A percentile compares a stretch with the other conserved stretches of the same genome.
phyloP scores from a whole-genome alignment of 2,113 vertebrate species.

The Dasyprocta punctata region DNA sequence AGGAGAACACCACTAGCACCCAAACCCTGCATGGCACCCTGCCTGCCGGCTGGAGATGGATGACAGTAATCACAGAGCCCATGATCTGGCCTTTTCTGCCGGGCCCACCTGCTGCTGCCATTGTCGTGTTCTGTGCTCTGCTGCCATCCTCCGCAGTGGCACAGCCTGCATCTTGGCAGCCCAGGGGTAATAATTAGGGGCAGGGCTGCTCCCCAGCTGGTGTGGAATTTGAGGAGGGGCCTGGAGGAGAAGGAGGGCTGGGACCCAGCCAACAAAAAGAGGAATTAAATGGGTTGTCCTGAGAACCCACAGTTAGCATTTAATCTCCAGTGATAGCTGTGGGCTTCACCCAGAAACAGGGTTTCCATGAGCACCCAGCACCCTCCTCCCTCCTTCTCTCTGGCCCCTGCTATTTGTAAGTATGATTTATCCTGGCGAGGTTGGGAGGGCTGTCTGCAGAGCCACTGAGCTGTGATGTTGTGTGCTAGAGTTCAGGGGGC shows the following conservation, averaged over 20 bases:
- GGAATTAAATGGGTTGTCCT: slow-evolving; percentile 75
- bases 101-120: slow-evolving; percentile 87
- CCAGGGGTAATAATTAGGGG: slow-evolving; percentile 78
- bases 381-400: background rate
- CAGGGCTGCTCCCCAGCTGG: slow-evolving; percentile 82
- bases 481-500: background rate
- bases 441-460: background rate
- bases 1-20: background rate
- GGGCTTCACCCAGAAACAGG: background rate
- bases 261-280: slow-evolving; percentile 63
- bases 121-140: slow-evolving; percentile 80
- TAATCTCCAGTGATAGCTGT: slow-evolving; percentile 25
- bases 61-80: slow-evolving; percentile 84
- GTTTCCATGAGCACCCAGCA: background rate
- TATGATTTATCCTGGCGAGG: fast-evolving
- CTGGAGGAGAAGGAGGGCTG: slow-evolving; percentile 63
- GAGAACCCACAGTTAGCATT: slow-evolving; percentile 46
- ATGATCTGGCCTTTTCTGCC: slow-evolving; percentile 83
- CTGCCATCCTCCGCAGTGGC: slow-evolving; percentile 82
- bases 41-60: slow-evolving; percentile 81
- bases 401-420: background rate
- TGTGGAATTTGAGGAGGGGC: slow-evolving; percentile 48
- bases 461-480: background rate
- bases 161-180: slow-evolving; percentile 77
- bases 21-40: slow-evolving; percentile 65